These are phyloP conservation scores for Neoaliturus tenellus DNA, from an alignment of 2,888 invertebrate species.

Conservation along the genomic window DNA sequence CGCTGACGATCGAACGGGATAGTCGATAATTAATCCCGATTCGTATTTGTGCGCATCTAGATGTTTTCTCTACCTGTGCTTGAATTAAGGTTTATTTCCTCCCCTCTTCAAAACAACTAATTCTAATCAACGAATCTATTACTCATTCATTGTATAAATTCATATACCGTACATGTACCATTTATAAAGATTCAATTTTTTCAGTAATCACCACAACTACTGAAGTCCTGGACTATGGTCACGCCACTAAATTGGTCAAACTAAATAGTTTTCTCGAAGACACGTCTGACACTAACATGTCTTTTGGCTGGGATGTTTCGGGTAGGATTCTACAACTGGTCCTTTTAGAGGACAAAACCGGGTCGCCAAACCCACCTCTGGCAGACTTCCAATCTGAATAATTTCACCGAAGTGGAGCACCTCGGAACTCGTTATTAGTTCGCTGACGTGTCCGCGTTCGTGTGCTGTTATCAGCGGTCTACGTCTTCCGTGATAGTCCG, in stretches of 20 bases:
- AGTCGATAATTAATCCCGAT: no score
- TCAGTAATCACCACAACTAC: no score
- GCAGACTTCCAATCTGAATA: constrained; percentile 30
- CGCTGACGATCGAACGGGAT: no score
- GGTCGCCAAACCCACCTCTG: background rate
- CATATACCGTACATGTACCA: no score
- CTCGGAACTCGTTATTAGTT: background rate
- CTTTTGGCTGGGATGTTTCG: background rate
- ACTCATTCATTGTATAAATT: no score
- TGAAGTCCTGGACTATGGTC: no score
- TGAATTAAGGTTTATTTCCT: no score
- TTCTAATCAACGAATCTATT: no score
- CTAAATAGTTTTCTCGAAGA: background rate
- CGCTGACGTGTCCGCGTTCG: background rate
- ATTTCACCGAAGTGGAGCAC: constrained; percentile 10
- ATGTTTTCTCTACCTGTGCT: no score
- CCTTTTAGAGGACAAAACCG: background rate
- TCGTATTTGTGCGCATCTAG: no score
- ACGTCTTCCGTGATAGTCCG: background rate
- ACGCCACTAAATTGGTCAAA: background rate
- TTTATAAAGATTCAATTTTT: no score
- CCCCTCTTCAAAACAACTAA: no score
- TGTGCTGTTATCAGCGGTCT: background rate
- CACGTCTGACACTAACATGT: background rate
- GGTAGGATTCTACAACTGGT: background rate